Percentiles rank a stretch among this genome's conserved stretches.
These are phyloP conservation scores for Syrista parreyssii DNA, from an alignment of 2,888 invertebrate genomes.

Conservation along the genomic window DNA sequence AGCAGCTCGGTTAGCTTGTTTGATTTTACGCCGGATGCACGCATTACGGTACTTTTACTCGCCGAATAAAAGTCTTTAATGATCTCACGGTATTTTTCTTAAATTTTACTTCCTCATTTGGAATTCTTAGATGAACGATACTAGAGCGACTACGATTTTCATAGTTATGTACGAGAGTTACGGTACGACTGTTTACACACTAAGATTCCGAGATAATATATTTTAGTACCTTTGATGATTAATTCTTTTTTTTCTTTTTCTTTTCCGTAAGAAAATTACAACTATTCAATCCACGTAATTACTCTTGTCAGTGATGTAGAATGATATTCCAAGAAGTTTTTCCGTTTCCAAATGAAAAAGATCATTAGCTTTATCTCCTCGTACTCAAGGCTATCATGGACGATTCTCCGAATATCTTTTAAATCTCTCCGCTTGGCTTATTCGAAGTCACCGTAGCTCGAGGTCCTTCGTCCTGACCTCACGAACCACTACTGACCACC, in stretches of 20 bases:
- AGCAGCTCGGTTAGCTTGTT: background rate
- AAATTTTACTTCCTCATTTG: background rate
- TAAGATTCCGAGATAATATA: background rate
- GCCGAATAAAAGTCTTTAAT: background rate
- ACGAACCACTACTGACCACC: background rate
- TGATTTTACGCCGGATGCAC: slow-evolving; percentile 7
- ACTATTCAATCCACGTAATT: background rate
- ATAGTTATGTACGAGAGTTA: background rate
- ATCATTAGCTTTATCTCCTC: background rate
- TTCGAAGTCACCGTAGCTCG: slow-evolving; percentile 24
- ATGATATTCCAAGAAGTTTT: background rate
- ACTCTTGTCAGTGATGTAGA: background rate
- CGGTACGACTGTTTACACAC: background rate
- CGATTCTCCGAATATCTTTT: background rate
- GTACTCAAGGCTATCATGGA: background rate
- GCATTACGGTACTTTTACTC: slow-evolving; percentile 2
- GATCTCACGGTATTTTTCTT: background rate
- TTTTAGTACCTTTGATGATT: background rate
- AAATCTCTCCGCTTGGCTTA: background rate
- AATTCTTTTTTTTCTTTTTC: background rate
- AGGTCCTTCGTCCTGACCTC: slow-evolving; percentile 23
- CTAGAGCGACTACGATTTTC: background rate
- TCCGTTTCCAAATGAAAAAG: background rate
- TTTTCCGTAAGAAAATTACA: background rate
- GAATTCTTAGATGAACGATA: background rate